These are phyloP conservation scores for Lysandra bellargus DNA, from an alignment of 2,888 invertebrate species.

Conservation along the genomic window DNA sequence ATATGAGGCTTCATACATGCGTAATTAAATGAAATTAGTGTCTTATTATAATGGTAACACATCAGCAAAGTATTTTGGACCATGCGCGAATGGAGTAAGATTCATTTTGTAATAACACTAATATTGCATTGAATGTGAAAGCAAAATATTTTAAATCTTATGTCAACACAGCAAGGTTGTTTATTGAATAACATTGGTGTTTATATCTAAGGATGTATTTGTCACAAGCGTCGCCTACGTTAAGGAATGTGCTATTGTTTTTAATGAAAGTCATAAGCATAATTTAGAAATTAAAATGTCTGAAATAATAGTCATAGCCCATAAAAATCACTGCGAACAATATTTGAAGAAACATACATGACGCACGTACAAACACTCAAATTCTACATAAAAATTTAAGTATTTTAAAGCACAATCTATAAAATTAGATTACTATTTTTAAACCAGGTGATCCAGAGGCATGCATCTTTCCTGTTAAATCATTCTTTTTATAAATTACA, in stretches of 20 bases:
- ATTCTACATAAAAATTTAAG: too few relatives aligned
- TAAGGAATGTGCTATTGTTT: slow-evolving; percentile 69
- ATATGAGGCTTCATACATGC: slow-evolving; percentile 31
- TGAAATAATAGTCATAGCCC: neutral
- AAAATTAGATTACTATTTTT: too few relatives aligned
- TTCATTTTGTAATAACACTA: slow-evolving; percentile 48
- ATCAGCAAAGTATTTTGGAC: slow-evolving; percentile 42
- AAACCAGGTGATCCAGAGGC: too few relatives aligned
- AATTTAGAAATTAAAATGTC: slow-evolving; percentile 32
- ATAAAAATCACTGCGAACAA: neutral
- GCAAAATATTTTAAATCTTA: slow-evolving; percentile 45
- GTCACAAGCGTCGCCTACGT: slow-evolving; percentile 58
- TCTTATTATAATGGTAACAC: slow-evolving; percentile 35
- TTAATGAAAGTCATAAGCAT: slow-evolving; percentile 38
- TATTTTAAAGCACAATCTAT: too few relatives aligned
- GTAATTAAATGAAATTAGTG: slow-evolving; percentile 29
- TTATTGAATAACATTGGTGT: slow-evolving; percentile 43
- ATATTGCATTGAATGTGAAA: slow-evolving; percentile 24
- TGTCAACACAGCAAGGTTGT: slow-evolving; percentile 48
- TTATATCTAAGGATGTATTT: slow-evolving; percentile 40
- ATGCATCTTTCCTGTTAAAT: too few relatives aligned
- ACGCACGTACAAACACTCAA: too few relatives aligned
- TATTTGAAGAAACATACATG: too few relatives aligned
- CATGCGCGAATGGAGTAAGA: slow-evolving; percentile 45
- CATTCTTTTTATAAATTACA: neutral